A percentile compares a stretch with the other conserved stretches of the same genome.
Conservation (phyloP, 2,797 vertebrate species). For the Siniperca scherzeri region DNA sequence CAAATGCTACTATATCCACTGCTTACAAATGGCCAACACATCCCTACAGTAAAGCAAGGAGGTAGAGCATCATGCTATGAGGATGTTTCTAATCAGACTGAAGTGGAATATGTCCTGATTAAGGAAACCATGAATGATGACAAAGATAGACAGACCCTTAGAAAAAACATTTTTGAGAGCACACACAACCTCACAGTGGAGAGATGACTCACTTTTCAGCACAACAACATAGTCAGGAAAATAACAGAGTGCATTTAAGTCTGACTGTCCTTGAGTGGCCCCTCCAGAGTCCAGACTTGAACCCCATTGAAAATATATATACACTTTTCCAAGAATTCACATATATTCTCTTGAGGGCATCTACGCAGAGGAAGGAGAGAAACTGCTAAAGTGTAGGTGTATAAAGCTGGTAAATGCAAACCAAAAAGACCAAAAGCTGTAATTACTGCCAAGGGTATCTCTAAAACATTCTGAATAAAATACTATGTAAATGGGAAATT, state of each 20-base stretch:
- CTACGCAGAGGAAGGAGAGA: neutral
- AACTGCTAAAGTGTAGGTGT: neutral
- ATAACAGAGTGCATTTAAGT: conserved; percentile 6
- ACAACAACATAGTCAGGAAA: neutral
- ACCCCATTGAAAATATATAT: neutral
- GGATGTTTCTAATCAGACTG: neutral
- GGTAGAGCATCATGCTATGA: neutral
- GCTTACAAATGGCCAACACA: neutral
- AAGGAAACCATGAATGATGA: conserved; percentile 3
- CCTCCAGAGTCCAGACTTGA: neutral
- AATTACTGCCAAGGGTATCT: conserved; percentile 5
- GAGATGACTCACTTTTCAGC: conserved; percentile 15
- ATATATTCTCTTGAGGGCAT: neutral
- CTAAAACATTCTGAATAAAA: neutral
- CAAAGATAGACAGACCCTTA: neutral
- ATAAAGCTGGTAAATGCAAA: neutral
- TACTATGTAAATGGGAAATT: conserved; percentile 3
- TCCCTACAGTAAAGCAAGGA: neutral
- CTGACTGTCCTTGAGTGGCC: neutral
- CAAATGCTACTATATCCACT: neutral
- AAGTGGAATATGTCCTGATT: neutral
- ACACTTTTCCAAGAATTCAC: neutral
- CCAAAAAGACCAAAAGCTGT: neutral
- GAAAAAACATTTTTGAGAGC: neutral
- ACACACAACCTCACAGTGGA: neutral